phyloP scores from a whole-genome alignment of 2,888 invertebrate species.

The Oscheius onirici region DNA sequence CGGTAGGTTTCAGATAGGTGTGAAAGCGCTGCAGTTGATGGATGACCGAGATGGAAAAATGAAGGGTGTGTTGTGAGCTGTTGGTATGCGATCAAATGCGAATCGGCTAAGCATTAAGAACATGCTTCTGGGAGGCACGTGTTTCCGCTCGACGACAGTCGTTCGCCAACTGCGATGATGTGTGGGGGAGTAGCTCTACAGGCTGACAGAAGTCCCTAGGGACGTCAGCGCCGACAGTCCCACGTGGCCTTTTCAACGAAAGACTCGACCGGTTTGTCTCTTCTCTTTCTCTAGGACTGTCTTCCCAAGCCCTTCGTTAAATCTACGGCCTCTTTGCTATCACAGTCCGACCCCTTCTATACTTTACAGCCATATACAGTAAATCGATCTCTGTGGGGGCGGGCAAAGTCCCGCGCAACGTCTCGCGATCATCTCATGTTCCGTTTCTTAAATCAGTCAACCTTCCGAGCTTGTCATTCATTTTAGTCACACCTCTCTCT shows the following conservation, averaged over 20 bases:
- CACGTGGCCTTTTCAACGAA: constrained; percentile 32
- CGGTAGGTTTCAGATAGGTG: no score
- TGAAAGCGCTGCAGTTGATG: no score
- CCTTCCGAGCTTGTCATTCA: not conserved
- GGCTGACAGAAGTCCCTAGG: not conserved
- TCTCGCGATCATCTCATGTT: constrained; percentile 12
- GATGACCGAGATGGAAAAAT: no score
- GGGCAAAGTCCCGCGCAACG: constrained; percentile 14
- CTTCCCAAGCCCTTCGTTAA: constrained; percentile 19
- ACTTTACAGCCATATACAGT: constrained; percentile 29
- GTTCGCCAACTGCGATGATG: constrained; percentile 13
- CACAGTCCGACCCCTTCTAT: constrained; percentile 16
- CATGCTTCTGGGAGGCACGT: no score
- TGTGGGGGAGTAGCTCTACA: not conserved
- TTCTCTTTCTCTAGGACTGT: constrained; percentile 29
- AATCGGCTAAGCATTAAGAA: no score
- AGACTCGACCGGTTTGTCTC: constrained; percentile 31
- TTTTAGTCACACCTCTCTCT: not conserved
- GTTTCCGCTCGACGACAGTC: not conserved
- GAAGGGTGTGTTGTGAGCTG: no score
- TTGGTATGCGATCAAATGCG: no score
- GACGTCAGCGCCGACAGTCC: constrained; percentile 11
- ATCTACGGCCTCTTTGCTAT: constrained; percentile 9
- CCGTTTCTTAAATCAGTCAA: not conserved
- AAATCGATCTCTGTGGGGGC: constrained; percentile 26